phyloP scores from a whole-genome alignment of 2,797 vertebrate genomes.

The Triplophysa yarkandensis region DNA sequence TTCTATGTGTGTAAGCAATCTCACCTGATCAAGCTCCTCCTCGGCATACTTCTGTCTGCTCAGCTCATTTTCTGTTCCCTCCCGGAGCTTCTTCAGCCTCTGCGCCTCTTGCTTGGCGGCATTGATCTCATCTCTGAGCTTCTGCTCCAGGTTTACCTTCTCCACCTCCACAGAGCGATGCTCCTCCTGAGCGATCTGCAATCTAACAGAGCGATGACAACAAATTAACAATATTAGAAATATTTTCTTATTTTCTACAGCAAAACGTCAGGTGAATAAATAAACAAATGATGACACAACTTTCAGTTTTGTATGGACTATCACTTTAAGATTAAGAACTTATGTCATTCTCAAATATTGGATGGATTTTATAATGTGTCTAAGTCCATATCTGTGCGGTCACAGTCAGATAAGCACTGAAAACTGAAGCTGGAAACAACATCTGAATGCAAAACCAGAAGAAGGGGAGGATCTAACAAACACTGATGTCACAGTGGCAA shows the following conservation, averaged over 20 bases:
- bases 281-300: too few species aligned
- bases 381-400: not conserved
- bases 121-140: slow-evolving; percentile 94
- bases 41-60: slow-evolving; percentile 95
- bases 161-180: slow-evolving; percentile 96
- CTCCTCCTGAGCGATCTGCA: slow-evolving; percentile 97
- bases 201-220: slow-evolving; percentile 69
- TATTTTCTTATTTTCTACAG: too few species aligned
- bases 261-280: too few species aligned
- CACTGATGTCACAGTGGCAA: slow-evolving; percentile 5
- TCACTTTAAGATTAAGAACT: too few species aligned
- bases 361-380: not conserved
- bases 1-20: not conserved
- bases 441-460: slow-evolving; percentile 27
- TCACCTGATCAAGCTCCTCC: slow-evolving; percentile 94
- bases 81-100: slow-evolving; percentile 87
- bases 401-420: not conserved
- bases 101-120: slow-evolving; percentile 96
- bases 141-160: slow-evolving; percentile 96
- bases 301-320: too few species aligned
- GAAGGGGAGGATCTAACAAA: not conserved
- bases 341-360: not conserved
- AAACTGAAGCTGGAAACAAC: not conserved
- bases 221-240: not conserved
- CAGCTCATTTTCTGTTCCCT: slow-evolving; percentile 93